phyloP scores from a whole-genome alignment of 2,888 invertebrate species.

The Drosophila suboccidentalis region DNA sequence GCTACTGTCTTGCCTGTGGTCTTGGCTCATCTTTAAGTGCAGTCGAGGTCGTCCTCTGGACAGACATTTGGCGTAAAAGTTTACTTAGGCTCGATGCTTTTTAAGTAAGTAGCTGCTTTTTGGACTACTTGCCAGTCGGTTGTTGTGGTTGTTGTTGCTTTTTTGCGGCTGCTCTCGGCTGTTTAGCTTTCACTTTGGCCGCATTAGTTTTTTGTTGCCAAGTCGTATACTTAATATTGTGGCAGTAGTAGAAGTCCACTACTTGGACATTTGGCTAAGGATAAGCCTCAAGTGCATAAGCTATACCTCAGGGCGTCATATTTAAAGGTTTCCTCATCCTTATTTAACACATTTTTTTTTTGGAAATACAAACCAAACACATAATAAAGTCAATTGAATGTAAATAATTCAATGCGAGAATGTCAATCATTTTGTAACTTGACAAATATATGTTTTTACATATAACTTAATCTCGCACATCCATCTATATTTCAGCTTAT shows the following conservation, averaged over 20 bases:
- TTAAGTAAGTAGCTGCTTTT: conserved; percentile 77
- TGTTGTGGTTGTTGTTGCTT: conserved; percentile 18
- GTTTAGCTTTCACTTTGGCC: conserved; percentile 76
- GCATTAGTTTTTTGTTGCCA: conserved; percentile 65
- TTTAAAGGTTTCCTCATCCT: conserved; percentile 18
- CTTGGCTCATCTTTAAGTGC: conserved; percentile 68
- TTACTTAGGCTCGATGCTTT: conserved; percentile 81
- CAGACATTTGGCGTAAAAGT: conserved; percentile 67
- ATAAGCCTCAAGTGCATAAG: conserved; percentile 60
- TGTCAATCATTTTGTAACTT: conserved; percentile 12
- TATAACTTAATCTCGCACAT: conserved; percentile 9
- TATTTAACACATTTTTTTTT: conserved; percentile 26
- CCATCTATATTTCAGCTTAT: conserved; percentile 2
- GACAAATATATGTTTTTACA: conserved; percentile 6
- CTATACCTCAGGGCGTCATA: conserved; percentile 31
- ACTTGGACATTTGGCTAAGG: conserved; percentile 40
- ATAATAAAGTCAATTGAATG: conserved; percentile 16
- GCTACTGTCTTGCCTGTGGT: conserved; percentile 30
- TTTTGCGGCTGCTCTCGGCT: conserved; percentile 58
- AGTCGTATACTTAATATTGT: conserved; percentile 61
- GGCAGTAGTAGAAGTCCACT: conserved; percentile 46
- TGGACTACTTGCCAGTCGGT: conserved; percentile 49
- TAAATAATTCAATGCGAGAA: conserved; percentile 2
- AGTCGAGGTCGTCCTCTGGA: conserved; percentile 61
- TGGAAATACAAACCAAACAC: neutral